Base-by-base conservation (phyloP, 2,888 invertebrate species). In the Fissipunctia ypsillon region DNA sequence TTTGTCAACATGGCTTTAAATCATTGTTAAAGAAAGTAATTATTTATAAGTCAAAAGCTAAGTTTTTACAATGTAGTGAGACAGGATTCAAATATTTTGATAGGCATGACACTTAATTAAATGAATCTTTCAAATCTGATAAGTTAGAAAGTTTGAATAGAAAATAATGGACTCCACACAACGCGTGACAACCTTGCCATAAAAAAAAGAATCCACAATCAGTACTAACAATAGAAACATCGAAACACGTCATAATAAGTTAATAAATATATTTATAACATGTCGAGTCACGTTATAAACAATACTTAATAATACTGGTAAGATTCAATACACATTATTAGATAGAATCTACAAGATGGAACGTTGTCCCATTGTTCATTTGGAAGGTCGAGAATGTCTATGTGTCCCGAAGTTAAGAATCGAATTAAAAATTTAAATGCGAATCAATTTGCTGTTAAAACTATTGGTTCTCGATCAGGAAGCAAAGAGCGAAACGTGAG, bases 381-480 rank as follows among this genome's bases (percentile, higher is more conserved):
- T 79, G 76, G 74, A 84, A 87, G 84, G 84, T 83, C 84, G 79
- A 71, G 73, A 84, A 85, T 80, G 73, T 76, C 78, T 70, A 83
- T 67, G 77, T 83, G 83, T 83, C 68, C 54, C 66, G 71, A 85
- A 87, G 78, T 87, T 83, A 78, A 81, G 84, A 86, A 91, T 88
- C 84, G 87, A 91, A 94, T 95, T 94, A 93, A 90, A 91, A 94
- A 95, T 92, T 93, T 88, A 90, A 93, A 93, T 90, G 92, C 88
- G 90, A 93, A 91, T 92, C 89, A 91, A 92, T 92, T 91, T 89
- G 85, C 73, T 72, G 43, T 19, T 25, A n/a, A 28, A 84, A 90
- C 91, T 80, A 82, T 60, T 41, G 54, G 75, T 87, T 87, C 86
- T 89, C 90, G 90, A 89, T 80, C 60, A 31, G 25, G 25, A 25